These are phyloP conservation scores for Ectemnius lituratus DNA, from an alignment of 2,888 invertebrate genomes.

Conservation along the genomic window DNA sequence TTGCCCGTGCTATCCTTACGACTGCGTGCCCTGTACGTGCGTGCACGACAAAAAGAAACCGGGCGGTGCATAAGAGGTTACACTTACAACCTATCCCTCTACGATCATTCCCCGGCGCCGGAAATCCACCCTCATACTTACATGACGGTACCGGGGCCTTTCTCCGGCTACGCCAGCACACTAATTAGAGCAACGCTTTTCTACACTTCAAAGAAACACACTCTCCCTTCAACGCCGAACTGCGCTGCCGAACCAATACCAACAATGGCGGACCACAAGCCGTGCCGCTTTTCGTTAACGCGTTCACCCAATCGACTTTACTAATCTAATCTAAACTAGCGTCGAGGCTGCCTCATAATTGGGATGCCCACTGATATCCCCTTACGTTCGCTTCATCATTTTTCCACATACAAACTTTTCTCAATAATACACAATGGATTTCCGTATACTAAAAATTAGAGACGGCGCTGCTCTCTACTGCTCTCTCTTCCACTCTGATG, in stretches of 20 bases:
- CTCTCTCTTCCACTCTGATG: too few relatives aligned
- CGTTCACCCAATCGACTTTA: too few relatives aligned
- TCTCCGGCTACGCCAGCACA: slow-evolving; percentile 8
- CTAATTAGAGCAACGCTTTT: not conserved
- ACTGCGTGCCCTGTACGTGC: slow-evolving; percentile 84
- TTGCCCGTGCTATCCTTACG: slow-evolving; percentile 80
- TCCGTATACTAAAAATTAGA: too few relatives aligned
- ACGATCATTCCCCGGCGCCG: not conserved
- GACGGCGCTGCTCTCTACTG: too few relatives aligned
- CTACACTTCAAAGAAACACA: slow-evolving; percentile 19
- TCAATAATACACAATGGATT: too few relatives aligned
- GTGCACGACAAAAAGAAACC: slow-evolving; percentile 26
- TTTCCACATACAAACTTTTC: too few relatives aligned
- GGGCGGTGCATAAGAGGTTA: slow-evolving; percentile 37
- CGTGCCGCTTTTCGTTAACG: slow-evolving; percentile 29
- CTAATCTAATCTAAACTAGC: too few relatives aligned
- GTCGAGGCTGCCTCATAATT: too few relatives aligned
- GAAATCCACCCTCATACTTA: slow-evolving; percentile 29
- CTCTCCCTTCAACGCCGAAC: slow-evolving; percentile 21
- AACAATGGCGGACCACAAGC: slow-evolving; percentile 49
- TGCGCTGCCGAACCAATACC: slow-evolving; percentile 17
- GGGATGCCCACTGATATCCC: too few relatives aligned
- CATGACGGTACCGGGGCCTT: slow-evolving; percentile 32
- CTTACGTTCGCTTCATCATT: too few relatives aligned
- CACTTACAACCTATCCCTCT: not conserved